Evolutionary conservation across 2,797 vertebrate species (phyloP).

Genomic region (Moxostoma hubbsi): DNA sequence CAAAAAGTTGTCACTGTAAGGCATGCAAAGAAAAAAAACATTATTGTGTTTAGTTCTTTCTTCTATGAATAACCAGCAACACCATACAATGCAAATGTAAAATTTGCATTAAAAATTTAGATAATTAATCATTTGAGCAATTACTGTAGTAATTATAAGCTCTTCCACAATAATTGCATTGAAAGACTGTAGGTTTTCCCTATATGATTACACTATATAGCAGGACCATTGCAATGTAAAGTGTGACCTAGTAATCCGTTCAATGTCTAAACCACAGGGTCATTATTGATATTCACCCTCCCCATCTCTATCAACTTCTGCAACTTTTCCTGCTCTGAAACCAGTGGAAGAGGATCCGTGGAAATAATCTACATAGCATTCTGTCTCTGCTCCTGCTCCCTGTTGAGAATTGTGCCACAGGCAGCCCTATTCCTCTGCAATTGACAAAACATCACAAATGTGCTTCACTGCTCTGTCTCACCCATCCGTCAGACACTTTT

Average conservation of each 20-base stretch:
- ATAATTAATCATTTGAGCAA: background rate
- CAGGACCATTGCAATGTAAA: background rate
- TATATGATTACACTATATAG: background rate
- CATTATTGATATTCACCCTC: background rate
- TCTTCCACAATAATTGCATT: background rate
- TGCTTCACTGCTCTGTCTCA: conserved; percentile 17
- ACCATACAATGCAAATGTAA: background rate
- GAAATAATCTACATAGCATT: conserved; percentile 19
- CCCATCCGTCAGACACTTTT: conserved; percentile 23
- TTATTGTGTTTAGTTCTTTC: background rate
- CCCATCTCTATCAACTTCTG: background rate
- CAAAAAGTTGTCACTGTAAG: background rate
- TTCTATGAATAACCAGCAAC: background rate
- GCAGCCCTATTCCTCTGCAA: conserved; percentile 21
- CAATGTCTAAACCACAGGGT: background rate
- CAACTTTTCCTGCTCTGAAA: conserved; percentile 9
- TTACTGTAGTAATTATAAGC: background rate
- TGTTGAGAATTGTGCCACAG: conserved; percentile 33
- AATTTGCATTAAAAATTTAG: background rate
- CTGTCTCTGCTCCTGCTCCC: conserved; percentile 3
- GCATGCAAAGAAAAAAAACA: background rate
- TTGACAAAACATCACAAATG: conserved; percentile 42
- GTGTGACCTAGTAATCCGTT: conserved; percentile 6
- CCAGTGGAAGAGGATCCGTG: background rate
- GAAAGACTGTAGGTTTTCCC: background rate